A percentile compares a stretch with the other conserved stretches of the same genome.
Evolutionary conservation across 2,797 vertebrate species (phyloP).

Genomic region (Coracias cyanogaster): DNA sequence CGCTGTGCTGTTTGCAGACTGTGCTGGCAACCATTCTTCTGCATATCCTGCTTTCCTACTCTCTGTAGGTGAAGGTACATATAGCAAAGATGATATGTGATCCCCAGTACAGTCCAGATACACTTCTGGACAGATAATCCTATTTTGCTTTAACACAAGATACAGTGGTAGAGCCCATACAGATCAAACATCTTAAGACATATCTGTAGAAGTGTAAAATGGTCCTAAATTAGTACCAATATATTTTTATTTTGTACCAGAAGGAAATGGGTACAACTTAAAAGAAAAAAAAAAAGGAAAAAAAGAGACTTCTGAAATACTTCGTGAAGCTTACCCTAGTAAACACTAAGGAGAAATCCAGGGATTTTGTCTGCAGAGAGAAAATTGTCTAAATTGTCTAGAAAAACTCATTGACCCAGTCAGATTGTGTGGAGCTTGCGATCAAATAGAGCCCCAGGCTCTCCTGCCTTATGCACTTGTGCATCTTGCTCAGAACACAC

Average conservation of each 20-base stretch:
- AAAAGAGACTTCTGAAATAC: background rate
- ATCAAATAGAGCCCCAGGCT: background rate
- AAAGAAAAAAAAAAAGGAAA: background rate
- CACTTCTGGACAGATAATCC: background rate
- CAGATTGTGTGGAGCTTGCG: background rate
- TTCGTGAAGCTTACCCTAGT: background rate
- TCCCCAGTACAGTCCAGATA: background rate
- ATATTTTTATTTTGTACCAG: background rate
- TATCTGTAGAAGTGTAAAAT: background rate
- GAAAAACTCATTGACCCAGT: slow-evolving; percentile 41
- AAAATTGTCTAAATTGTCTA: slow-evolving; percentile 19
- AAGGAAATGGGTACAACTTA: background rate
- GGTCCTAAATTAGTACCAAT: background rate
- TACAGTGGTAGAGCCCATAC: background rate
- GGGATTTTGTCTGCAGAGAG: background rate
- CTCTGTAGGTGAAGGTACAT: background rate
- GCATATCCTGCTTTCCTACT: background rate
- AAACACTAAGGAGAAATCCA: background rate
- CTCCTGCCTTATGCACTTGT: background rate
- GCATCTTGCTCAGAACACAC: slow-evolving; percentile 28
- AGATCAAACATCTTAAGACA: background rate
- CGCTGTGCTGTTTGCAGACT: background rate
- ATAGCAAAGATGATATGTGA: background rate
- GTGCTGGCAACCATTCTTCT: background rate
- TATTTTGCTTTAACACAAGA: background rate